Conservation (phyloP, 2,888 invertebrate genomes). For the Nysson spinosus region DNA sequence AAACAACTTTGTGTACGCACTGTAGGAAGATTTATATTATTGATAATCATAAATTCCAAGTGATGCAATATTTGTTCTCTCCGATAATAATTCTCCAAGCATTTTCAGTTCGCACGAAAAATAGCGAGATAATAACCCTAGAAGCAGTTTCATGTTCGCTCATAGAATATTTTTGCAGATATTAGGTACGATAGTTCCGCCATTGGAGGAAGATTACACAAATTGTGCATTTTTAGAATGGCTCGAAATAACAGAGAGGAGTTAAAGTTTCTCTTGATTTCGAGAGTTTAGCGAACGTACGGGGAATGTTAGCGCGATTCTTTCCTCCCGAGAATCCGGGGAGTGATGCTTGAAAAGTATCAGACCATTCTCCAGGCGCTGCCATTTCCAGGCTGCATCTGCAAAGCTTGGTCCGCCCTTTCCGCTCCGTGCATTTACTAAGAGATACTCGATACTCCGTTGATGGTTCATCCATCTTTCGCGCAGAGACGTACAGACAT, state of each 20-base stretch:
- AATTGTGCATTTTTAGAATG: neutral
- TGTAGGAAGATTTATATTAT: too few relatives aligned
- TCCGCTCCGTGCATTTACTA: slow-evolving; percentile 45
- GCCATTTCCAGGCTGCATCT: slow-evolving; percentile 45
- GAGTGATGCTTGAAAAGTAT: slow-evolving; percentile 40
- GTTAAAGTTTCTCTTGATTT: slow-evolving; percentile 6
- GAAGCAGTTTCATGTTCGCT: too few relatives aligned
- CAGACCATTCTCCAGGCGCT: slow-evolving; percentile 39
- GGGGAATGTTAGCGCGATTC: slow-evolving; percentile 7
- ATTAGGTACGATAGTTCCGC: slow-evolving; percentile 4
- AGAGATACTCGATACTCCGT: slow-evolving; percentile 41
- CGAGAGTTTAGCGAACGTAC: slow-evolving; percentile 10
- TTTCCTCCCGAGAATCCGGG: slow-evolving; percentile 8
- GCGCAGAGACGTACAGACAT: slow-evolving; percentile 40
- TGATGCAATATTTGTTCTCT: too few relatives aligned
- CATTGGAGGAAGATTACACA: slow-evolving; percentile 33
- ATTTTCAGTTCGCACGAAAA: too few relatives aligned
- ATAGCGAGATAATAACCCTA: slow-evolving; percentile 22
- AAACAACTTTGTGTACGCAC: too few relatives aligned
- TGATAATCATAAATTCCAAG: too few relatives aligned
- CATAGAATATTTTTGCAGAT: slow-evolving; percentile 9
- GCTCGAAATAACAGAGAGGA: slow-evolving; percentile 17
- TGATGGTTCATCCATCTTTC: slow-evolving; percentile 56
- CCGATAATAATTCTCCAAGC: too few relatives aligned
- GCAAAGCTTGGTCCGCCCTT: slow-evolving; percentile 38